These are phyloP conservation scores for Drosophila arizonae DNA, from an alignment of 1,140 invertebrate species.

Conservation along the genomic window DNA sequence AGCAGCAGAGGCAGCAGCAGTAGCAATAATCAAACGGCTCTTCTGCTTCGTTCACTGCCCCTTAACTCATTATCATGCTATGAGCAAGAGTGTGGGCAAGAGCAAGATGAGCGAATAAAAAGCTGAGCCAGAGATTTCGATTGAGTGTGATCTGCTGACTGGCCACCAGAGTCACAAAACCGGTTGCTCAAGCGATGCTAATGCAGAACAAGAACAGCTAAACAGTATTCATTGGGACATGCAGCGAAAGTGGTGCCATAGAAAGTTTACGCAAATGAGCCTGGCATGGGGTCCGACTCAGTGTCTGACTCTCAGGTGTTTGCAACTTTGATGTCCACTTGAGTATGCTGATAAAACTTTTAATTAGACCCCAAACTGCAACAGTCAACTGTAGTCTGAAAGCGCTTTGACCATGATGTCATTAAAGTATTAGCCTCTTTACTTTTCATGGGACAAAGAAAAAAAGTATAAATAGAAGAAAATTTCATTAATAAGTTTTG, in stretches of 20 bases:
- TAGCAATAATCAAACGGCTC: slow-evolving; percentile 43
- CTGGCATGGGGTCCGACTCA: background rate
- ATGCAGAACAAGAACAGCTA: slow-evolving; percentile 71
- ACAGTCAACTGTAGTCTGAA: slow-evolving; percentile 35
- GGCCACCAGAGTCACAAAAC: slow-evolving; percentile 48
- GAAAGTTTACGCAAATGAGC: slow-evolving; percentile 59
- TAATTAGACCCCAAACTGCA: slow-evolving; percentile 69
- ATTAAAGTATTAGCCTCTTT: slow-evolving; percentile 16
- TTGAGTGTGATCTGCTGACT: slow-evolving; percentile 31
- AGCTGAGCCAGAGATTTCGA: slow-evolving; percentile 14
- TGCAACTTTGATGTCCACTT: slow-evolving; percentile 13
- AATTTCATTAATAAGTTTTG: no score
- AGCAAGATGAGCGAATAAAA: slow-evolving; percentile 22
- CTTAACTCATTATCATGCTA: slow-evolving; percentile 39
- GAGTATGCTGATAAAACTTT: slow-evolving; percentile 48
- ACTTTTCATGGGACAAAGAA: no score
- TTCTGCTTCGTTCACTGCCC: background rate
- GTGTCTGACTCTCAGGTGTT: background rate
- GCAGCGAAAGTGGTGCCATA: slow-evolving; percentile 78
- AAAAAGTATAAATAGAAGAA: no score
- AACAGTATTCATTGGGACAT: slow-evolving; percentile 41
- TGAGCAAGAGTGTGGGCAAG: slow-evolving; percentile 14
- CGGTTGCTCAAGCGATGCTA: slow-evolving; percentile 45
- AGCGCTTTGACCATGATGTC: background rate
- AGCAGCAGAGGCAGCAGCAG: slow-evolving; percentile 38